Percentiles rank a stretch among this genome's conserved stretches.
Evolutionary conservation across 2,888 invertebrate species (phyloP).

Genomic region (Euplagia quadripunctaria): DNA sequence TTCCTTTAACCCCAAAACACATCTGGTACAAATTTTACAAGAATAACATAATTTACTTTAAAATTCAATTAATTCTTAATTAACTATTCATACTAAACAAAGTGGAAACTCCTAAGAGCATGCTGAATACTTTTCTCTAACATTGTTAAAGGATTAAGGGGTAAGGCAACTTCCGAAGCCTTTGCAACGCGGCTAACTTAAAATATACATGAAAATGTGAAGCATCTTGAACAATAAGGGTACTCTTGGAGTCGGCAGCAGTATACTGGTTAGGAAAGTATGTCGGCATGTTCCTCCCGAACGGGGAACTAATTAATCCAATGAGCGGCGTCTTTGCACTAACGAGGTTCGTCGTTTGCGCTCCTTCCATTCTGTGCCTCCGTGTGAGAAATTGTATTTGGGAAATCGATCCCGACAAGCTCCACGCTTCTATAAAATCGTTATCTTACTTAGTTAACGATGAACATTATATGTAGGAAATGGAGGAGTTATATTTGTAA

Average conservation of each 20-base stretch:
- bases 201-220: conserved; percentile 75
- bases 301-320: conserved; percentile 84
- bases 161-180: conserved; percentile 64
- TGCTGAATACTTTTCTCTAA: conserved; percentile 73
- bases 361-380: conserved; percentile 66
- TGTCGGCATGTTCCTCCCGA: conserved; percentile 71
- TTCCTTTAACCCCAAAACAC: conserved; percentile 34
- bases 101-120: conserved; percentile 64
- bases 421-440: conserved; percentile 49
- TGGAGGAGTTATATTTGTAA: conserved; percentile 36
- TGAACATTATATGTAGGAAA: conserved; percentile 36
- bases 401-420: conserved; percentile 66
- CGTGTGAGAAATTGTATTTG: conserved; percentile 74
- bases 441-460: conserved; percentile 35
- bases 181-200: conserved; percentile 66
- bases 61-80: conserved; percentile 72
- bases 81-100: conserved; percentile 73
- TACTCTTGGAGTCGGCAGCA: conserved; percentile 58
- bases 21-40: conserved; percentile 48
- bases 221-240: conserved; percentile 70
- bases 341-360: conserved; percentile 82
- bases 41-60: conserved; percentile 55
- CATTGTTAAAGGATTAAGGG: conserved; percentile 75
- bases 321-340: conserved; percentile 81
- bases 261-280: conserved; percentile 67